A percentile compares a stretch with the other conserved stretches of the same genome.
phyloP scores from a whole-genome alignment of 2,797 vertebrate species.

The Sebastes iracundus region DNA sequence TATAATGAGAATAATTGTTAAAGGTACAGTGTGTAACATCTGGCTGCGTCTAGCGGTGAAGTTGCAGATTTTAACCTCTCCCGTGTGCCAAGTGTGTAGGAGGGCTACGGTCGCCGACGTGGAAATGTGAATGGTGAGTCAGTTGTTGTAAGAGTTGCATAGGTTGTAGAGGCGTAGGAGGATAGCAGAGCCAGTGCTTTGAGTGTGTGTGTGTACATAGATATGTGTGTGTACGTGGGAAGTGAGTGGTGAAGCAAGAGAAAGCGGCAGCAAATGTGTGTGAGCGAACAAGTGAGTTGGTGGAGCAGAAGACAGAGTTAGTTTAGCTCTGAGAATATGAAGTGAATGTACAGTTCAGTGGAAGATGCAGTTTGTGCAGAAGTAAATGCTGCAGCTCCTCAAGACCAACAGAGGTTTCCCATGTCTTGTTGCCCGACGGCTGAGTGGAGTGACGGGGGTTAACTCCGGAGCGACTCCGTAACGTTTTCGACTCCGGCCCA shows the following conservation, averaged over 20 bases:
- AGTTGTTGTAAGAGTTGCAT: neutral
- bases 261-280: neutral
- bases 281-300: neutral
- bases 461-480: no score
- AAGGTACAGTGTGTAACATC: neutral
- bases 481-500: no score
- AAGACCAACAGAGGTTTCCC: neutral
- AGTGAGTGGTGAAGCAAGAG: neutral
- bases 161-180: neutral
- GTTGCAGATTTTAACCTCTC: neutral
- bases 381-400: neutral
- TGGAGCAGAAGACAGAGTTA: neutral
- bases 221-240: neutral
- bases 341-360: neutral
- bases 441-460: accelerated
- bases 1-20: neutral
- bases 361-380: neutral
- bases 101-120: neutral
- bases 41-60: no score
- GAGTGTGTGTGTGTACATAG: neutral
- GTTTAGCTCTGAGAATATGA: neutral
- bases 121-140: neutral
- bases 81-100: neutral
- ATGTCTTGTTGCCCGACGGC: neutral
- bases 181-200: neutral